Percentiles rank a stretch among this genome's conserved stretches.
Conservation (phyloP, 2,888 invertebrate genomes). For the Cancer borealis region DNA sequence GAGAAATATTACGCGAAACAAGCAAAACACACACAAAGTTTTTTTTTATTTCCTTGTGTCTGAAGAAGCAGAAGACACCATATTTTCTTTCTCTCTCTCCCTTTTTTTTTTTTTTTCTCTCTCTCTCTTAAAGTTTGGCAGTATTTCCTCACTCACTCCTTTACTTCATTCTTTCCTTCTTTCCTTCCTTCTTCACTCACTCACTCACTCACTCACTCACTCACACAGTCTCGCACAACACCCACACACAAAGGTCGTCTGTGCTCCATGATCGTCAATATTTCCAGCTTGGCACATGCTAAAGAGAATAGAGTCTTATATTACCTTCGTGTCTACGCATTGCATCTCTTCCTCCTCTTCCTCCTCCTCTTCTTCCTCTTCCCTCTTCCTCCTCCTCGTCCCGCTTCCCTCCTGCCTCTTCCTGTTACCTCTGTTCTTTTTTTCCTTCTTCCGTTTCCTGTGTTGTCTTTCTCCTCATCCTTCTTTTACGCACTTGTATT, state of each 20-base stretch:
- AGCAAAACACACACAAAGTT: background rate
- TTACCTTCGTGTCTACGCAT: background rate
- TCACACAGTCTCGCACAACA: background rate
- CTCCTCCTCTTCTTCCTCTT: background rate
- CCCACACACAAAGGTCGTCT: background rate
- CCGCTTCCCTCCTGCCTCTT: background rate
- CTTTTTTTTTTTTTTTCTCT: background rate
- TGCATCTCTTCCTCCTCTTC: background rate
- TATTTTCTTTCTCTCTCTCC: no score
- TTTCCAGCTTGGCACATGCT: background rate
- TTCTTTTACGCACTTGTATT: background rate
- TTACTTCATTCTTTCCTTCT: background rate
- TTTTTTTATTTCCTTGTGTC: background rate
- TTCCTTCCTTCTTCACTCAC: background rate
- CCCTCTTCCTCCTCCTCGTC: background rate
- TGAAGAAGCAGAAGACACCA: background rate
- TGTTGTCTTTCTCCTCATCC: background rate
- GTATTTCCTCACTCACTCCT: background rate
- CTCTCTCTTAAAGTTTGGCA: background rate
- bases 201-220: background rate
- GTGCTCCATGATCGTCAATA: background rate
- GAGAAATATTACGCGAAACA: no score
- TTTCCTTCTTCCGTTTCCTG: no score
- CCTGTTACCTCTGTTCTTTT: background rate
- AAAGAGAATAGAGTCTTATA: background rate